Evolutionary conservation across 1,140 invertebrate genomes (phyloP), one percentile per base, ranked within the genome.

Genomic region (Littorina saxatilis): DNA sequence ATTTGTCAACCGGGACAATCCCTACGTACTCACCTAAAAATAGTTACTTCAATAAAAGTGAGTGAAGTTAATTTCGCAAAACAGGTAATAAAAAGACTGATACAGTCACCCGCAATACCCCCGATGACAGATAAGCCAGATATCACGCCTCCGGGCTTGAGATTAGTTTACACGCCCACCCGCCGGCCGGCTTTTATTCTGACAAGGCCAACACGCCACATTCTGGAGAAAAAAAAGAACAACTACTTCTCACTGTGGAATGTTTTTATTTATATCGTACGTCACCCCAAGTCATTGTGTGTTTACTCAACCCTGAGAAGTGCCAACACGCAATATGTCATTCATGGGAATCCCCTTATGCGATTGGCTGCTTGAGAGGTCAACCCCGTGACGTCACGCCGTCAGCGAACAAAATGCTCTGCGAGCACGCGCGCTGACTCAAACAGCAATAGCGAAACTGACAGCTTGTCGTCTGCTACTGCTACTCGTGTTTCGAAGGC

Each of bases 311-410:
- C 61, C 61, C 27, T 66, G 27, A 66, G 20, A 29, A 58, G 27
- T 20, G 27, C 3, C 2, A 66, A 27, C 61, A 66, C 61, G 61
- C 61, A 29, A 20, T 4, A 66, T 20, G 61, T 27, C 61, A 66
- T 47, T 47, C 43, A 47, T 47, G 61, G 61, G 61, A 66, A 66
- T 66, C n/a, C 61, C 20, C n/a, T 23, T 29, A 9, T 66, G 27
- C 17, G 61, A 66, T 66, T 66, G 61, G 61, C n/a, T 66, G 61
- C 9, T 9, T 58, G 55, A 66, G 29, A 32, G 61, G 61, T 66
- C 20, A 66, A n/a, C n/a, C 27, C n/a, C 29, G 9, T 66, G 61
- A 66, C 61, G 61, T 66, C 61, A 66, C 43, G 43, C 1, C 61
- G 29, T 7, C 61, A 27, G 20, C n/a, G 20, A 20, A 66, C 61